These are phyloP conservation scores for Rhaphigaster nebulosa DNA, from an alignment of 2,888 invertebrate genomes.

Conservation along the genomic window DNA sequence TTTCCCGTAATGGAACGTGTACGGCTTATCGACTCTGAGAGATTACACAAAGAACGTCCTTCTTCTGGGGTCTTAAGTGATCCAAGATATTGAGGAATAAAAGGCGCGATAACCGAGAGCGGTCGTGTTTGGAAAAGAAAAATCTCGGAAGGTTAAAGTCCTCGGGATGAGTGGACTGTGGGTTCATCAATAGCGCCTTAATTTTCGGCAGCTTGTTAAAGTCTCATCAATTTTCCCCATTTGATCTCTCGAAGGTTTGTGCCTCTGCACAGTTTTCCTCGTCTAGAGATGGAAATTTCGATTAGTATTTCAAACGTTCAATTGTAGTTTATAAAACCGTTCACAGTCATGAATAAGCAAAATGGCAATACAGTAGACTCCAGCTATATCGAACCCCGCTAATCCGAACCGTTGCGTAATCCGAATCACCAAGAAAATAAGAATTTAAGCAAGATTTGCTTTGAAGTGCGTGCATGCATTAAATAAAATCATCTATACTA, in stretches of 20 bases:
- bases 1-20: slow-evolving; percentile 14
- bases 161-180: not conserved
- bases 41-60: slow-evolving; percentile 24
- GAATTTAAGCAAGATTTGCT: no score
- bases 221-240: not conserved
- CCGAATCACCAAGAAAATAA: no score
- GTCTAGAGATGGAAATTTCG: no score
- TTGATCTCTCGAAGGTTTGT: not conserved
- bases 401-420: no score
- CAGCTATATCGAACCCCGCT: no score
- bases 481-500: no score
- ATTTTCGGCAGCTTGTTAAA: not conserved
- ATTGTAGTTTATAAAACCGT: no score
- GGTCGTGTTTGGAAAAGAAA: slow-evolving; percentile 17
- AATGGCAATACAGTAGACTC: no score
- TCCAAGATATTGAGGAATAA: slow-evolving; percentile 37
- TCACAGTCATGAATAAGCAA: no score
- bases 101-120: slow-evolving; percentile 3
- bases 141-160: not conserved
- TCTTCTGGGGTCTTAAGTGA: not conserved
- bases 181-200: not conserved
- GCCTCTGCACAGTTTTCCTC: not conserved
- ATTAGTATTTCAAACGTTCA: no score
- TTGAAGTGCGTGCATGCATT: no score
- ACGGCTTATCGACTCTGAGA: not conserved